Evolutionary conservation across 2,888 invertebrate genomes (phyloP).

Genomic region (Synergus japonicus): DNA sequence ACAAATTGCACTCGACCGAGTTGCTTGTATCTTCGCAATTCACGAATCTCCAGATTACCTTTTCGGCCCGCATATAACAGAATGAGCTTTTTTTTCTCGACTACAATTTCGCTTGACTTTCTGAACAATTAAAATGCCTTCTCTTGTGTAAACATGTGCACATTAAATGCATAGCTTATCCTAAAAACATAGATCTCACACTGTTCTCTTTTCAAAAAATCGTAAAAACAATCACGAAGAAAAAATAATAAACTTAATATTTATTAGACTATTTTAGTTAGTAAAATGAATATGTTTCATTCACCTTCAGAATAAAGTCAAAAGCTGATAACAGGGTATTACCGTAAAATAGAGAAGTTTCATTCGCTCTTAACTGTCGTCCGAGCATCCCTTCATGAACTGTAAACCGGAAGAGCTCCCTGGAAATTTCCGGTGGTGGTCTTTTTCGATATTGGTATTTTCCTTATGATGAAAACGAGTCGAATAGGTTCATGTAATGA

Average conservation of each 20-base stretch:
- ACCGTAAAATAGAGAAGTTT: background rate
- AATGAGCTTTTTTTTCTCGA: constrained; percentile 18
- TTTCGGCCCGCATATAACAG: constrained; percentile 46
- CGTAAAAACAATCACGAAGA: background rate
- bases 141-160: background rate
- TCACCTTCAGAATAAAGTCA: background rate
- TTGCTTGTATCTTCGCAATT: constrained; percentile 64
- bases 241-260: background rate
- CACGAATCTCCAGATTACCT: constrained; percentile 60
- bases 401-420: constrained; percentile 55
- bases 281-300: background rate
- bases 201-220: background rate
- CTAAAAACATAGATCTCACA: background rate
- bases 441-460: constrained; percentile 55
- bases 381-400: constrained; percentile 51
- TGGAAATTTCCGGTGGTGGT: constrained; percentile 53
- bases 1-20: constrained; percentile 64
- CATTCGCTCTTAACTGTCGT: background rate
- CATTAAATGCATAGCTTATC: background rate
- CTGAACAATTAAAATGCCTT: constrained; percentile 1
- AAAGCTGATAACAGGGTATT: background rate
- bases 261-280: background rate
- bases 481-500: background rate
- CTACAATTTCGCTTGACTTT: constrained; percentile 26
- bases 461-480: constrained; percentile 8